Evolutionary conservation across 2,797 vertebrate genomes (phyloP), one percentile per base, ranked within the genome.

Genomic region (Leuciscus waleckii): DNA sequence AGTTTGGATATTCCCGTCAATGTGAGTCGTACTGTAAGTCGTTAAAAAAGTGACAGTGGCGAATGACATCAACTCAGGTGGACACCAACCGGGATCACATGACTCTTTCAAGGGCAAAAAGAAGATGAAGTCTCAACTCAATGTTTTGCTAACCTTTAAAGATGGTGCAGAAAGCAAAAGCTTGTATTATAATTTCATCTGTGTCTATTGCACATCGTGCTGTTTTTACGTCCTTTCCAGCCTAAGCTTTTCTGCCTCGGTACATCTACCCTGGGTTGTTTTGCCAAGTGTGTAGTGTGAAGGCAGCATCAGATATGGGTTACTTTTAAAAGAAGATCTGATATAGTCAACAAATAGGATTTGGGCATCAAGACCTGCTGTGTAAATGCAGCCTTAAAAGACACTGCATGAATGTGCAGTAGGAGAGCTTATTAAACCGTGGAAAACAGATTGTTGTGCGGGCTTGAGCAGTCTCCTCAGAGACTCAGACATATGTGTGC

Each of bases 391-490:
- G 29, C 61, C 61, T 17, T 16, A 37, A 56, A 56, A 56, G 29
- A 76, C 46, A n/a, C 63, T 41, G 43, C 39, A 69, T 29, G 13
- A 63, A 76, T 74, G 71, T 77, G 32, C 13, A 76, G 79, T 69
- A 39, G 61, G 2, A 32, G 68, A 81, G 71, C 73, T 81, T 67
- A 81, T 86, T 84, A 78, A 86, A 78, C 21, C 17, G 0, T 58
- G 56, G 49, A 76, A 73, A 88, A 76, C 76, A 80, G 87, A 84
- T 84, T 88, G 58, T 37, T 17, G 49, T 43, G 54, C 13, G n/a
- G 63, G 17, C 26, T 35, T 32, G 82, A 74, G 78, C 49, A n/a
- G 51, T n/a, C 10, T 41, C 81, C 75, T 81, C 16, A 0, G 82
- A 81, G 86, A 87, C 69, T 43, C 21, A 76, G 58, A 81, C 82